phyloP scores from a whole-genome alignment of 2,113 vertebrate genomes.

The Ascaphus truei region DNA sequence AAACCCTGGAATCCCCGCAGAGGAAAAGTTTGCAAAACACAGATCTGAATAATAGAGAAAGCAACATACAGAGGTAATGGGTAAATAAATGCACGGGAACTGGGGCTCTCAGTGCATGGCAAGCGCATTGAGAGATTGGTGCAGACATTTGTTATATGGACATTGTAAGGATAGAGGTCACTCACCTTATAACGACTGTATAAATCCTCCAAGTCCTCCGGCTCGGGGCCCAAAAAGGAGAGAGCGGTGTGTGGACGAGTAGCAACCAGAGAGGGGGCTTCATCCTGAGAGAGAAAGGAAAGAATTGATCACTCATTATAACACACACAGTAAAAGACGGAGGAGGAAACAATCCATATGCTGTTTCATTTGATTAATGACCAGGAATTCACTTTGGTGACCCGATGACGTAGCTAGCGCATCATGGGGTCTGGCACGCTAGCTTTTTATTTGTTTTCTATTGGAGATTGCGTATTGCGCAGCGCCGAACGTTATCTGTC shows the following conservation, averaged over 20 bases:
- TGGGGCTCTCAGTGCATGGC: too few species aligned
- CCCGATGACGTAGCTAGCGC: neutral
- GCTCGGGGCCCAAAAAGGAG: slow-evolving; percentile 84
- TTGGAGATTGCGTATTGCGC: slow-evolving; percentile 32
- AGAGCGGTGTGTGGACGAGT: slow-evolving; percentile 82
- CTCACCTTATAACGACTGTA: slow-evolving; percentile 87
- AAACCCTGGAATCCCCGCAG: too few species aligned
- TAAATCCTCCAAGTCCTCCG: slow-evolving; percentile 85
- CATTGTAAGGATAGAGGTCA: neutral
- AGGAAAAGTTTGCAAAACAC: too few species aligned
- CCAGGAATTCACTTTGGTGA: neutral
- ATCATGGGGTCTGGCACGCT: too few species aligned
- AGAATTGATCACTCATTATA: too few species aligned
- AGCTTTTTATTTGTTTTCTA: neutral
- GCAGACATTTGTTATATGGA: too few species aligned
- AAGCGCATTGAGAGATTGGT: too few species aligned
- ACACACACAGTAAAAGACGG: too few species aligned
- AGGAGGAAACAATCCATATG: neutral
- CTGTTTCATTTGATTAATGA: neutral
- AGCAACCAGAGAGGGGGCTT: slow-evolving; percentile 69
- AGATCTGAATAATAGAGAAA: too few species aligned
- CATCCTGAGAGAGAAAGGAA: slow-evolving; percentile 61
- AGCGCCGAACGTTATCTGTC: slow-evolving; percentile 38
- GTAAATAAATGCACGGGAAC: too few species aligned
- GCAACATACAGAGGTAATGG: too few species aligned